A percentile compares a stretch with the other conserved stretches of the same genome.
These are phyloP conservation scores for Teleopsis dalmanni DNA, from an alignment of 1,140 invertebrate species.

Conservation along the genomic window DNA sequence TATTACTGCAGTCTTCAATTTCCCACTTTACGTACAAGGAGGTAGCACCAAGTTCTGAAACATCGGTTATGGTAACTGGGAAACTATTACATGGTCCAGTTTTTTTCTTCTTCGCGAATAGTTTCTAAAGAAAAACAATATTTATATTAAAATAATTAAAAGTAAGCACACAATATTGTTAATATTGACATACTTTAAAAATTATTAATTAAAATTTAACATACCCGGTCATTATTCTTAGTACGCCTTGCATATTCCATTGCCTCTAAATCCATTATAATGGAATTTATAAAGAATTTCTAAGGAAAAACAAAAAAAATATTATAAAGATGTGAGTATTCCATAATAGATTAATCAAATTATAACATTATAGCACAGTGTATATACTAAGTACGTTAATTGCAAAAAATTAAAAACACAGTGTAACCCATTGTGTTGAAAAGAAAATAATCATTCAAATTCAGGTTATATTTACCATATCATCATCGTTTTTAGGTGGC, in stretches of 20 bases:
- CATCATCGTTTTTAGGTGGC: too few relatives aligned
- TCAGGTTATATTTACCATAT: too few relatives aligned
- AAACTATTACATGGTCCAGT: conserved; percentile 18
- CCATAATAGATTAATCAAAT: too few relatives aligned
- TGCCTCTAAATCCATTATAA: conserved; percentile 31
- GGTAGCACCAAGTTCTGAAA: conserved; percentile 24
- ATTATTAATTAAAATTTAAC: too few relatives aligned
- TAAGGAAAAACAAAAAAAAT: conserved; percentile 6
- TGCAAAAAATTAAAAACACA: too few relatives aligned
- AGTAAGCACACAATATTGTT: not conserved
- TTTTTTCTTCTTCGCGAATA: not conserved
- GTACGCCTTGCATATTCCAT: conserved; percentile 32
- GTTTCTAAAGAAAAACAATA: not conserved
- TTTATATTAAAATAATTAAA: not conserved
- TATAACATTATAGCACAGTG: too few relatives aligned
- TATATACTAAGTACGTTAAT: too few relatives aligned
- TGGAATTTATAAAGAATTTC: conserved; percentile 39
- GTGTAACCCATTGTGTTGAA: too few relatives aligned
- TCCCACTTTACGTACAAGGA: conserved; percentile 33
- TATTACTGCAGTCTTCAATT: conserved; percentile 25
- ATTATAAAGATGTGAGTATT: not conserved
- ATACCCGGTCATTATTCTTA: conserved; percentile 25
- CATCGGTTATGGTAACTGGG: conserved; percentile 27
- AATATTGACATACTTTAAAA: not conserved
- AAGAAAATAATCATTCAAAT: too few relatives aligned